Evolutionary conservation across 2,797 vertebrate species (phyloP).

Genomic region (Onychomys arenicola): DNA sequence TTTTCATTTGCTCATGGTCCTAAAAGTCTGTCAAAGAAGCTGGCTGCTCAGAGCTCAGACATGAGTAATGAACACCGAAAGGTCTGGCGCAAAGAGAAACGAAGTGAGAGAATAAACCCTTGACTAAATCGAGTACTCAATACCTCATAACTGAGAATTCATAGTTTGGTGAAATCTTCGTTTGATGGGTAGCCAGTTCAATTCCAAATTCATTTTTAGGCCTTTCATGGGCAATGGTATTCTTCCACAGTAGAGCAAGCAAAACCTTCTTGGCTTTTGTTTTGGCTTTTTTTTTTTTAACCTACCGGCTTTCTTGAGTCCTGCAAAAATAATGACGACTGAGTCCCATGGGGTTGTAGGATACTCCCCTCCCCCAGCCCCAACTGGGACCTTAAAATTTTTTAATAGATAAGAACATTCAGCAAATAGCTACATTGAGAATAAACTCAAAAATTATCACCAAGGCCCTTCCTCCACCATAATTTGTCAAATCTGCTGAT

Average conservation of each 20-base stretch:
- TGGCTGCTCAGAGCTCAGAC: conserved; percentile 59
- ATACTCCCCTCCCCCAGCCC: conserved; percentile 23
- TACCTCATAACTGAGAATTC: conserved; percentile 68
- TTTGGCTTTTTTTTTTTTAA: neutral
- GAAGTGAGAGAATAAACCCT: conserved; percentile 67
- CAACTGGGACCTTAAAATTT: conserved; percentile 87
- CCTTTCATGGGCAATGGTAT: conserved; percentile 68
- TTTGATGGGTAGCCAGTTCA: conserved; percentile 50
- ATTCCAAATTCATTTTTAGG: conserved; percentile 76
- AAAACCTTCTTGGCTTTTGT: neutral
- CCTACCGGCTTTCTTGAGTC: conserved; percentile 72
- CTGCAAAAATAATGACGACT: conserved; percentile 83
- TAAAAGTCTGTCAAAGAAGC: conserved; percentile 79
- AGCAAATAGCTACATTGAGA: conserved; percentile 93
- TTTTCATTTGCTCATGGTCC: conserved; percentile 83
- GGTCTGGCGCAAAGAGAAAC: conserved; percentile 46
- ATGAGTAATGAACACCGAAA: conserved; percentile 66
- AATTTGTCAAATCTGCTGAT: conserved; percentile 96
- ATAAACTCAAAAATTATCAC: conserved; percentile 95
- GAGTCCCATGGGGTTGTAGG: conserved; percentile 79
- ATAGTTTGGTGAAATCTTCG: conserved; percentile 60
- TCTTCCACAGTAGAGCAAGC: conserved; percentile 36
- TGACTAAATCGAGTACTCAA: conserved; percentile 73
- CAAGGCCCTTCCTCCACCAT: conserved; percentile 91
- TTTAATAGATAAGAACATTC: conserved; percentile 91